These are phyloP conservation scores for Epinephelus awoara DNA, from an alignment of 2,797 vertebrate genomes.

Conservation along the genomic window DNA sequence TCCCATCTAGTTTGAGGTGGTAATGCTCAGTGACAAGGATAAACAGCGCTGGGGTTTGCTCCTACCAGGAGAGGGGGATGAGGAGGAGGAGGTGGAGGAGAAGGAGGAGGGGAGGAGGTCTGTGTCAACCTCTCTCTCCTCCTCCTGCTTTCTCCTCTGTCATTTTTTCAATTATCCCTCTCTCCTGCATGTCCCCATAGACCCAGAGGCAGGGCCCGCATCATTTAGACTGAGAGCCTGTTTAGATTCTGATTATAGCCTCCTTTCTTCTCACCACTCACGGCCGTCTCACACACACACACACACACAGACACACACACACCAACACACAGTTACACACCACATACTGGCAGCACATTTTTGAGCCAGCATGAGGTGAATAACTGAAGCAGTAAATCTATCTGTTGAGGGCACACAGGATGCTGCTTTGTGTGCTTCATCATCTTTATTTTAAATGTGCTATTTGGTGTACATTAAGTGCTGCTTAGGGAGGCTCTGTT, in stretches of 20 bases:
- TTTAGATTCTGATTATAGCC: slow-evolving; percentile 87
- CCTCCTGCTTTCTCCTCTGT: slow-evolving; percentile 81
- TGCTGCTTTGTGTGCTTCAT: slow-evolving; percentile 33
- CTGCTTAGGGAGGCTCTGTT: neutral
- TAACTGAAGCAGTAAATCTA: slow-evolving; percentile 62
- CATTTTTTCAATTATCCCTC: slow-evolving; percentile 89
- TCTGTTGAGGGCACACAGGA: slow-evolving; percentile 16
- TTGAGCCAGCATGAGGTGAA: slow-evolving; percentile 63
- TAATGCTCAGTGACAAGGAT: slow-evolving; percentile 88
- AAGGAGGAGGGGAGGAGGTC: slow-evolving; percentile 50
- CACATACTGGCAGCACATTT: slow-evolving; percentile 14
- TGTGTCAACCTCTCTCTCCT: slow-evolving; percentile 74
- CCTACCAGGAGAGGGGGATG: slow-evolving; percentile 65
- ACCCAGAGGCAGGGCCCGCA: slow-evolving; percentile 78
- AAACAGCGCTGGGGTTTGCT: slow-evolving; percentile 86
- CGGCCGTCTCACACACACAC: slow-evolving; percentile 30
- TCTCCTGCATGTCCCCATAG: slow-evolving; percentile 78
- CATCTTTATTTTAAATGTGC: slow-evolving; percentile 56
- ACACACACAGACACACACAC: slow-evolving; percentile 22
- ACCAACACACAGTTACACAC: slow-evolving; percentile 4
- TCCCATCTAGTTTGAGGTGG: slow-evolving; percentile 77
- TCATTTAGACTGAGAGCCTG: slow-evolving; percentile 87
- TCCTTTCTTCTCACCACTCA: slow-evolving; percentile 73
- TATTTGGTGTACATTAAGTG: neutral
- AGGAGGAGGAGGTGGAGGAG: slow-evolving; percentile 37